Base-by-base conservation (phyloP, 1,140 invertebrate genomes). In the Drosophila asahinai region DNA sequence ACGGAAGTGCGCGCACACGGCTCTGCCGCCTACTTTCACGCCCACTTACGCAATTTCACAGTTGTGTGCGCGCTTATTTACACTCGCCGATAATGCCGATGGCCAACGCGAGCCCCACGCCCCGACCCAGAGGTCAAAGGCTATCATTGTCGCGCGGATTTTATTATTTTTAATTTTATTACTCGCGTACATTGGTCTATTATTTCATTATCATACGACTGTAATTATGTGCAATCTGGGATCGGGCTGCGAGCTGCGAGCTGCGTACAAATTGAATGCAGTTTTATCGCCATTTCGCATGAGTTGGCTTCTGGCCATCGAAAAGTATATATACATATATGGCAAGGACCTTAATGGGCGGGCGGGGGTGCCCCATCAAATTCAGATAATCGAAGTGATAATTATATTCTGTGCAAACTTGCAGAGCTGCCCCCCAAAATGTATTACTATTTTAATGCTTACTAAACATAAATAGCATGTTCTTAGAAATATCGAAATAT, bases 211-310 rank as follows among this genome's bases (percentile, higher is more conserved):
- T 87, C 72, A 58, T 71, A 59, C 59, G 75, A 62, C 63, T 51
- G 71, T 87, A 73, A 83, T 83, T 87, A 77, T 80, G 52, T 64
- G 63, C 74, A 76, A 82, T 80, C 71, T 60, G 72, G 60, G 54
- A 57, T 57, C 54, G 40, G 36, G 54, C 36, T 57, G 36, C 54
- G 54, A 57, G 36, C 36, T n/a, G 54, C 55, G 25, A 57, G 54
- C 36, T n/a, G 54, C 59, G 25, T 52, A 33, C 48, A 54, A 79
- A 63, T 87, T 62, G 67, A 83, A 74, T 78, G 70, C 73, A 81
- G 64, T 77, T 83, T 87, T 87, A 86, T 87, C 83, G 80, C 64
- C 15, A 48, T 83, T 77, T 77, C 80, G 71, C 83, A 83, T 80
- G 83, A 86, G 59, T 73, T 73, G 67, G 27, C 55, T 48, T 42